A percentile compares a stretch with the other conserved stretches of the same genome.
phyloP scores from a whole-genome alignment of 1,140 invertebrate species.

The Drosophila bipectinata region DNA sequence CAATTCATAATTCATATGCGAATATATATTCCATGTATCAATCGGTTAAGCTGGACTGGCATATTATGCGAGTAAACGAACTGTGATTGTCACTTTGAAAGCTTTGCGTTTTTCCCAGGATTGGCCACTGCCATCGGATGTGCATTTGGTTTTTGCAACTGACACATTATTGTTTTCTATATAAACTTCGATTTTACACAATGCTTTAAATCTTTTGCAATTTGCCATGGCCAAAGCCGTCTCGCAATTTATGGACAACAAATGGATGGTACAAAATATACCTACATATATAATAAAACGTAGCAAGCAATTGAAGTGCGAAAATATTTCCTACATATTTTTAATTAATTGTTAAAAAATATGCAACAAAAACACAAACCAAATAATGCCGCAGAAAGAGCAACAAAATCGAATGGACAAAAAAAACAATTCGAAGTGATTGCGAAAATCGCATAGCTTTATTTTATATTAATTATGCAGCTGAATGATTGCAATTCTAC shows the following conservation, averaged over 20 bases:
- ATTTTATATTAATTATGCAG: constrained; percentile 81
- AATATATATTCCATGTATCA: constrained; percentile 22
- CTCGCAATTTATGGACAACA: constrained; percentile 51
- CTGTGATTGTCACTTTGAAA: constrained; percentile 44
- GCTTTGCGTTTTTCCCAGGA: constrained; percentile 19
- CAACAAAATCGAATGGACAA: constrained; percentile 3
- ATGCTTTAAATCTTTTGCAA: constrained; percentile 34
- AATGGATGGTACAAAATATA: constrained; percentile 10
- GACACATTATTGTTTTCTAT: constrained; percentile 46
- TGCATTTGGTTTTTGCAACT: constrained; percentile 28
- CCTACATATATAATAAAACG: constrained; percentile 12
- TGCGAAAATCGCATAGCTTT: constrained; percentile 68
- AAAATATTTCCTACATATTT: constrained; percentile 64
- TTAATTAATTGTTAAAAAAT: constrained; percentile 74
- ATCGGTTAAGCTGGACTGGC: constrained; percentile 39
- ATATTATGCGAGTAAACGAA: constrained; percentile 51
- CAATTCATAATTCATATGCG: constrained; percentile 29
- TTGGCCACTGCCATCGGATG: constrained; percentile 26
- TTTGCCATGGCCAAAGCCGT: constrained; percentile 30
- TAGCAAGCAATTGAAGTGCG: constrained; percentile 47
- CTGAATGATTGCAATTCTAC: constrained; percentile 68
- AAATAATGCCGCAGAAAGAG: background rate
- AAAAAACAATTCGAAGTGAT: constrained; percentile 66
- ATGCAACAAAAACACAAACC: constrained; percentile 18
- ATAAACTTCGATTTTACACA: constrained; percentile 41